phyloP scores from a whole-genome alignment of 2,888 invertebrate genomes.

The Pteria penguin region DNA sequence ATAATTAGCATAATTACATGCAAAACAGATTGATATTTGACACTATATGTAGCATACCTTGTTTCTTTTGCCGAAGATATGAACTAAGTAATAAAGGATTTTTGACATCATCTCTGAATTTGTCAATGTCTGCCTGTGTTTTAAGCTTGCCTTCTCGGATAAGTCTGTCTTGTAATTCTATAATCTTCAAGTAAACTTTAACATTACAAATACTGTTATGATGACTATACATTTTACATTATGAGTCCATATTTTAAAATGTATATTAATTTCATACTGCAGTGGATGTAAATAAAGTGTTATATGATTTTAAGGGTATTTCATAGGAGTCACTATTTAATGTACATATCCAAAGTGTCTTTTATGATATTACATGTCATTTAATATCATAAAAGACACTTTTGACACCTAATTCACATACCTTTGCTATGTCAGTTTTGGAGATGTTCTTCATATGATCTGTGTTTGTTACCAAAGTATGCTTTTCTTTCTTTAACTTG shows the following conservation, averaged over 20 bases:
- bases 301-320: too few species aligned
- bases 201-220: background rate
- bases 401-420: too few species aligned
- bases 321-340: too few species aligned
- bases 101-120: slow-evolving; percentile 67
- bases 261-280: too few species aligned
- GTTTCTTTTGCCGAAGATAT: slow-evolving; percentile 60
- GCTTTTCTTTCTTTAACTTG: slow-evolving; percentile 33
- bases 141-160: slow-evolving; percentile 68
- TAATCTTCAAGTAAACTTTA: slow-evolving; percentile 62
- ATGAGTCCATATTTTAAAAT: background rate
- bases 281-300: too few species aligned
- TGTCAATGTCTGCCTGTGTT: slow-evolving; percentile 64
- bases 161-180: slow-evolving; percentile 68
- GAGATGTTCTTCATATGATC: slow-evolving; percentile 55
- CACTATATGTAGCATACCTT: too few species aligned
- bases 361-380: too few species aligned
- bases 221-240: background rate
- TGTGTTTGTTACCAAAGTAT: slow-evolving; percentile 27
- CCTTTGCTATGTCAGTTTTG: slow-evolving; percentile 68
- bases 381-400: too few species aligned
- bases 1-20: too few species aligned
- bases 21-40: too few species aligned
- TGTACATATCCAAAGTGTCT: too few species aligned
- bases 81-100: slow-evolving; percentile 65